Conservation (phyloP, 2,797 vertebrate species). For the Clarias fuscus region DNA sequence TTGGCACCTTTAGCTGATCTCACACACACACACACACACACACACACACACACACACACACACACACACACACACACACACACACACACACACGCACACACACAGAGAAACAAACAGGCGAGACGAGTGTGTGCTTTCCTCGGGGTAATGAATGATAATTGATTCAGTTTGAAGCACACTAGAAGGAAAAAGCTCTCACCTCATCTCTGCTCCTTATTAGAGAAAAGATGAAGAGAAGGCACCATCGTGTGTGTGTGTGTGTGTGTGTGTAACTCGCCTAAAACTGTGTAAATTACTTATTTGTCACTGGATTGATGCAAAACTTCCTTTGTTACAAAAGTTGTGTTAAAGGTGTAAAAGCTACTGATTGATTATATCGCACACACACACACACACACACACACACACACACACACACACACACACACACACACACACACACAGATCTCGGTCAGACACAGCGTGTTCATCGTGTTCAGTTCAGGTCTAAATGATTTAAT, state of each 20-base stretch:
- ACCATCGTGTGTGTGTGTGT: neutral
- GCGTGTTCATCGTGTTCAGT: neutral
- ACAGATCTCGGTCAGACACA: constrained; percentile 1
- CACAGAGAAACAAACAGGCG: neutral
- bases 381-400: constrained; percentile 21
- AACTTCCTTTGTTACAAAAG: constrained; percentile 10
- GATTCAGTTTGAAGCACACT: constrained; percentile 54
- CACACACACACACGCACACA: neutral
- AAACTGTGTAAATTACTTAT: constrained; percentile 16
- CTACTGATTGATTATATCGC: neutral
- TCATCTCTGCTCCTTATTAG: constrained; percentile 41
- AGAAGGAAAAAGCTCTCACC: constrained; percentile 50
- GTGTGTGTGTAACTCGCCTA: neutral
- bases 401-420: constrained; percentile 26
- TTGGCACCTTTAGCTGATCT: neutral
- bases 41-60: too few species aligned
- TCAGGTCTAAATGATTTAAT: neutral
- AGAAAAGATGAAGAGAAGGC: constrained; percentile 19
- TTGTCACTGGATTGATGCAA: constrained; percentile 5
- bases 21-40: neutral
- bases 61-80: neutral
- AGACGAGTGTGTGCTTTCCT: constrained; percentile 36
- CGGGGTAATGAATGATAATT: constrained; percentile 55
- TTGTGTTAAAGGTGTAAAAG: neutral
- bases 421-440: constrained; percentile 30